Percentiles rank a stretch among this genome's conserved stretches.
These are phyloP conservation scores for Drosophila sp. DNA, from an alignment of 1,140 invertebrate genomes.

Conservation along the genomic window DNA sequence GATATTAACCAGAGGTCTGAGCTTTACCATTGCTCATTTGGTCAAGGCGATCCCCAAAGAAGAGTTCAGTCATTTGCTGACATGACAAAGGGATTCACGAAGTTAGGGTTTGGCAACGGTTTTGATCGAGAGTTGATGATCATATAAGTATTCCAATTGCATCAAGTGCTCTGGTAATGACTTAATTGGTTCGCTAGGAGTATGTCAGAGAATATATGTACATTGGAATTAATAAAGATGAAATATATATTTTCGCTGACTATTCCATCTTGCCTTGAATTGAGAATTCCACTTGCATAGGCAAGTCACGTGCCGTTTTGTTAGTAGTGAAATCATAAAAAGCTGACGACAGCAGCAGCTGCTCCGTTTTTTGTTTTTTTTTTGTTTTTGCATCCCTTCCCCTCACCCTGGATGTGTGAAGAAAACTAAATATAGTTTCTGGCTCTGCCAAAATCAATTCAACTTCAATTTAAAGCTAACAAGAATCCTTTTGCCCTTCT, in stretches of 20 bases:
- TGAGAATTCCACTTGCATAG: background rate
- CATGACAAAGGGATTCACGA: no score
- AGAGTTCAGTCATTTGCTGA: no score
- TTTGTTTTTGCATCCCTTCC: background rate
- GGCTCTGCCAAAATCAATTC: conserved; percentile 8
- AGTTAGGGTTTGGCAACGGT: no score
- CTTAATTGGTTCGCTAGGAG: background rate
- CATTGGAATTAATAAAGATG: conserved; percentile 3
- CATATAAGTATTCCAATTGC: background rate
- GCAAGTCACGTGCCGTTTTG: conserved; percentile 7
- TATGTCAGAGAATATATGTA: background rate
- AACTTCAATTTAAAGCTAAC: conserved; percentile 1
- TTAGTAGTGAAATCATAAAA: conserved; percentile 14
- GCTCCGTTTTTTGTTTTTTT: conserved; percentile 1
- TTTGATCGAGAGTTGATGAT: background rate
- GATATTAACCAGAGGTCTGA: no score
- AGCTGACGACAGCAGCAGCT: conserved; percentile 9
- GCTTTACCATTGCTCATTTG: no score
- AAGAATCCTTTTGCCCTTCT: conserved; percentile 18
- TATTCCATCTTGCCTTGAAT: background rate
- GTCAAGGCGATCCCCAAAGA: no score
- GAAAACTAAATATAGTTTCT: conserved; percentile 8
- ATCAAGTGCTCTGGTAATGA: background rate
- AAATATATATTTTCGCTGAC: conserved; percentile 8
- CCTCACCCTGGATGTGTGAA: background rate